Conservation (phyloP, 1,140 invertebrate genomes). For the Eumeta japonica region DNA sequence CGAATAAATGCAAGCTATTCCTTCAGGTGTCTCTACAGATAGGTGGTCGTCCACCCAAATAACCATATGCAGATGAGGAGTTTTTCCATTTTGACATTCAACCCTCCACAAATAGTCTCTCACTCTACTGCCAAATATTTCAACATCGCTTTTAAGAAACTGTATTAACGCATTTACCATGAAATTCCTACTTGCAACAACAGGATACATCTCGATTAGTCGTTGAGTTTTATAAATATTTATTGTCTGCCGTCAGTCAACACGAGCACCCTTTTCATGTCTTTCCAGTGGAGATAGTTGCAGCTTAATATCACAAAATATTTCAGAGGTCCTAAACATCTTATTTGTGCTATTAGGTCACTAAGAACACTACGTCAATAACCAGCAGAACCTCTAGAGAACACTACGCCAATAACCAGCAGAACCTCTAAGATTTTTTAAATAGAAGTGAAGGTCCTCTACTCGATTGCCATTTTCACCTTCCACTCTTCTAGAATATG, state of each 20-base stretch:
- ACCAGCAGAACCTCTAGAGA: constrained; percentile 17
- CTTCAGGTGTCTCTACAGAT: constrained; percentile 12
- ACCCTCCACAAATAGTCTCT: constrained; percentile 19
- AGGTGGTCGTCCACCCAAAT: constrained; percentile 15
- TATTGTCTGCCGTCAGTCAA: constrained; percentile 25
- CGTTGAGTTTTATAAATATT: constrained; percentile 21
- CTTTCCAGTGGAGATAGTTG: constrained; percentile 31
- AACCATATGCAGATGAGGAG: constrained; percentile 21
- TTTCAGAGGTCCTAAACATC: no score
- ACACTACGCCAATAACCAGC: constrained; percentile 23
- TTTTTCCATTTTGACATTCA: constrained; percentile 21
- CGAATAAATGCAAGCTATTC: constrained; percentile 8
- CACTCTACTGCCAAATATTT: constrained; percentile 13
- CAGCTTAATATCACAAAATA: constrained; percentile 35
- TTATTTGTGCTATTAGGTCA: no score
- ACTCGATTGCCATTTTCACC: constrained; percentile 23
- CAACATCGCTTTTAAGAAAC: constrained; percentile 15
- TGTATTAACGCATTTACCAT: constrained; percentile 32
- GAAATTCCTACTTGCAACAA: constrained; percentile 32
- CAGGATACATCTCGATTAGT: no score
- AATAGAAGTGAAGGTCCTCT: constrained; percentile 23
- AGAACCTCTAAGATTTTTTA: constrained; percentile 27
- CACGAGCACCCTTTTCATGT: constrained; percentile 25
- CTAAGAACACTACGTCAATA: constrained; percentile 17
- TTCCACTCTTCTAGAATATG: constrained; percentile 23